Evolutionary conservation across 2,888 invertebrate genomes (phyloP).

Genomic region (Leptopilina drosophilae): DNA sequence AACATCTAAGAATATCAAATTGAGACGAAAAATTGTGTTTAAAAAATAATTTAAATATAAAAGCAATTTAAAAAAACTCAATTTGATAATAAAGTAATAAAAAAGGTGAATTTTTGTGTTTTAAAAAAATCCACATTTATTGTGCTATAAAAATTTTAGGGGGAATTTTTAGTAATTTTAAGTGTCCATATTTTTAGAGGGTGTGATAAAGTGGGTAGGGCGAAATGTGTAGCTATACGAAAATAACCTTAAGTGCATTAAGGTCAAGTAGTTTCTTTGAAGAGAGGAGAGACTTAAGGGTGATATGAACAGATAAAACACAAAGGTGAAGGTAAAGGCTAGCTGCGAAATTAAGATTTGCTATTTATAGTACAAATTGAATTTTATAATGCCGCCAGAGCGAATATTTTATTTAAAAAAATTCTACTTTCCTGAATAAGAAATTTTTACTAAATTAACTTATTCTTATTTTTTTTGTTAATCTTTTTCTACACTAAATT

Average conservation of each 20-base stretch:
- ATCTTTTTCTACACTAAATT: no score
- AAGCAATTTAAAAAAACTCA: no score
- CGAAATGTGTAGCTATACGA: conserved; percentile 13
- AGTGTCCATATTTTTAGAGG: neutral
- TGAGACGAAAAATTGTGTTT: no score
- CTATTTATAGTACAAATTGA: neutral
- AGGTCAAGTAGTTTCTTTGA: conserved; percentile 35
- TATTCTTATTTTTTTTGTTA: no score
- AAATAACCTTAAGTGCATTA: conserved; percentile 30
- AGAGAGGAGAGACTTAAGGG: conserved; percentile 18
- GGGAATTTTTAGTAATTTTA: neutral
- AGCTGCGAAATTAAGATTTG: neutral
- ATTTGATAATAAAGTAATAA: no score
- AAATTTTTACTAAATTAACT: neutral
- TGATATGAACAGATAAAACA: conserved; percentile 12
- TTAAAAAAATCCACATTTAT: no score
- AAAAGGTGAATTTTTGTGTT: no score
- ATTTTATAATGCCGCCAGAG: neutral
- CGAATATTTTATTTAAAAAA: neutral
- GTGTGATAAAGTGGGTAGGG: neutral
- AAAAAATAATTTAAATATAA: no score
- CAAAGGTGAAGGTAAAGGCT: conserved; percentile 31
- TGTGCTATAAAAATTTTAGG: neutral
- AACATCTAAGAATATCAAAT: no score
- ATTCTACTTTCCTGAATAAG: no score